A percentile compares a stretch with the other conserved stretches of the same genome.
phyloP scores from a whole-genome alignment of 1,140 invertebrate species.

The Tetramorium parvispinum region DNA sequence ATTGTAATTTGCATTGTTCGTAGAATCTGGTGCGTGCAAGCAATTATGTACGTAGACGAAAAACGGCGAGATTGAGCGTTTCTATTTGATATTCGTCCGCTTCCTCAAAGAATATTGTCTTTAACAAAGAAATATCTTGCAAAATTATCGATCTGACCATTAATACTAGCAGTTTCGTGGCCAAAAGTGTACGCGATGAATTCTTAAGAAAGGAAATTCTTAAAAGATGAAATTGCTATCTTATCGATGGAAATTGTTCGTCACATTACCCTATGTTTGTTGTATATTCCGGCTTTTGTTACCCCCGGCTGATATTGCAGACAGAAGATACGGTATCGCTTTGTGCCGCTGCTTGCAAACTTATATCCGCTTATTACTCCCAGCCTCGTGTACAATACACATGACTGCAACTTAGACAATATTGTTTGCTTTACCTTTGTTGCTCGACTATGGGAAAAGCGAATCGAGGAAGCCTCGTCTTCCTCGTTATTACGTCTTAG shows the following conservation, averaged over 20 bases:
- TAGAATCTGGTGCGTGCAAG: neutral
- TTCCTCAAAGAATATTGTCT: neutral
- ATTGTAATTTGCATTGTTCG: constrained; percentile 56
- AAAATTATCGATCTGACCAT: neutral
- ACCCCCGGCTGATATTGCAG: constrained; percentile 52
- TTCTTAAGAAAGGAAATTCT: neutral
- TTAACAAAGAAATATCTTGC: neutral
- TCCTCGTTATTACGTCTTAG: constrained; percentile 29
- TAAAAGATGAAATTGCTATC: constrained; percentile 20
- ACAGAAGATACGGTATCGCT: constrained; percentile 51
- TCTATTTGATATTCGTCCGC: neutral
- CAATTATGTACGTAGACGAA: constrained; percentile 25
- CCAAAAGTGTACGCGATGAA: neutral
- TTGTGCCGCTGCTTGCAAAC: constrained; percentile 52
- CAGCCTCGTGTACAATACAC: constrained; percentile 51
- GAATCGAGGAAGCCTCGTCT: constrained; percentile 34
- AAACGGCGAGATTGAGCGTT: neutral
- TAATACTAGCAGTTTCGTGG: neutral
- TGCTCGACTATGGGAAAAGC: neutral
- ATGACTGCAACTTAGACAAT: constrained; percentile 56
- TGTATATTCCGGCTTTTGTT: constrained; percentile 49
- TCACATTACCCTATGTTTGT: neutral
- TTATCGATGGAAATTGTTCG: constrained; percentile 52
- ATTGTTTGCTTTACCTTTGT: constrained; percentile 57
- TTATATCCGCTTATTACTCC: constrained; percentile 62